Percentiles rank a stretch among this genome's conserved stretches.
These are phyloP conservation scores for Tachypleus tridentatus DNA, from an alignment of 1,140 invertebrate genomes.

Conservation along the genomic window DNA sequence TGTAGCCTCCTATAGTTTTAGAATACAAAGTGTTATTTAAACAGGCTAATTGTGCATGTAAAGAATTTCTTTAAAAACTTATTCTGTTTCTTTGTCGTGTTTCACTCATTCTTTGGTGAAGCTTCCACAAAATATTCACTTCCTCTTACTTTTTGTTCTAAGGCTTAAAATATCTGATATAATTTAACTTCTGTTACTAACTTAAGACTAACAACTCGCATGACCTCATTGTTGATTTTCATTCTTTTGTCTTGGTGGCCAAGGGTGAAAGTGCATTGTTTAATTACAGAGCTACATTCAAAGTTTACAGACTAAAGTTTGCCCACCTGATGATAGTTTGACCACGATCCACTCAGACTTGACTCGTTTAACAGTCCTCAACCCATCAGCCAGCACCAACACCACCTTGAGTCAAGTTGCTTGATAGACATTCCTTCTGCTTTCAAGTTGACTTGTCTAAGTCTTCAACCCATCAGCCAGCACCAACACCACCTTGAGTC, in stretches of 20 bases:
- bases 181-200: not conserved
- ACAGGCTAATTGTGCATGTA: too few relatives aligned
- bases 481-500: conserved; percentile 23
- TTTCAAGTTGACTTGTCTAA: conserved; percentile 44
- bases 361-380: conserved; percentile 51
- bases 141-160: conserved; percentile 13
- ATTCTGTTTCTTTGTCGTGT: too few relatives aligned
- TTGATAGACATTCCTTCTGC: not conserved
- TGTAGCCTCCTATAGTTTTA: too few relatives aligned
- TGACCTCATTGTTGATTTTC: conserved; percentile 2
- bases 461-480: conserved; percentile 36
- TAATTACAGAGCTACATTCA: conserved; percentile 60
- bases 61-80: too few relatives aligned
- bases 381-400: conserved; percentile 23
- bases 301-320: conserved; percentile 55
- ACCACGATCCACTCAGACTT: conserved; percentile 57
- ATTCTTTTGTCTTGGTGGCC: not conserved
- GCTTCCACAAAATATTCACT: conserved; percentile 9
- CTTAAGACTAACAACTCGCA: conserved; percentile 6
- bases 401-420: conserved; percentile 23
- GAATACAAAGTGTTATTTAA: too few relatives aligned
- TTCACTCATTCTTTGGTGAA: conserved; percentile 9
- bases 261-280: conserved; percentile 8
- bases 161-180: too few relatives aligned
- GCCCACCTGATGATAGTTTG: conserved; percentile 48